Conservation (phyloP, 2,113 vertebrate species). For the Vireo altiloquus region DNA sequence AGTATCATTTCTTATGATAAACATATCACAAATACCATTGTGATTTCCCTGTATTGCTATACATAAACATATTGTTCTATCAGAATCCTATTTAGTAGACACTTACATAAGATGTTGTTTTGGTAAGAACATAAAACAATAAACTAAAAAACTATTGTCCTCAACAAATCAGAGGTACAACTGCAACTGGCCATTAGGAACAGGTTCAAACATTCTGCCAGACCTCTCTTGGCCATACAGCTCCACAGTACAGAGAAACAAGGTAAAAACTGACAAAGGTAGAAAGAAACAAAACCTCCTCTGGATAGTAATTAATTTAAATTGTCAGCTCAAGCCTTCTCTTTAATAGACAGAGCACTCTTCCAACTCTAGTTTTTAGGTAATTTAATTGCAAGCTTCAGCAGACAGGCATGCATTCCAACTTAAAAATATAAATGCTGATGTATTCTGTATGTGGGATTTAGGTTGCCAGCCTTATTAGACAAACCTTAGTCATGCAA, state of each 20-base stretch:
- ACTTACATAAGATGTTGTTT: background rate
- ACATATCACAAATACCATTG: background rate
- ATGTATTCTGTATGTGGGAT: background rate
- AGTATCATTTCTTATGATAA: background rate
- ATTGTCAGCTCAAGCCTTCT: background rate
- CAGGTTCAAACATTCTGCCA: background rate
- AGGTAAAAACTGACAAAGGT: background rate
- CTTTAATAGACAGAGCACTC: background rate
- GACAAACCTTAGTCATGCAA: constrained; percentile 16
- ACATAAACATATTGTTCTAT: background rate
- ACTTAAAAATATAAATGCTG: constrained; percentile 14
- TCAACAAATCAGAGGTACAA: background rate
- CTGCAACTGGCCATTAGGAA: background rate
- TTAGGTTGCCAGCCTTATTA: constrained; percentile 26
- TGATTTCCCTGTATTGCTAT: background rate
- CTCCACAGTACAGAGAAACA: background rate
- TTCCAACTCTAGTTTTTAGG: background rate
- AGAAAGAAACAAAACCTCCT: background rate
- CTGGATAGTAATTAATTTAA: background rate
- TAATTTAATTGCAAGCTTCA: constrained; percentile 9
- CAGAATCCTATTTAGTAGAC: background rate
- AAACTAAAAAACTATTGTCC: background rate
- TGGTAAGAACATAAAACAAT: background rate
- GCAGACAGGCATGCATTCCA: background rate
- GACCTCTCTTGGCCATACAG: background rate